phyloP scores from a whole-genome alignment of 64 coral and sea anemone genomes.

The Montipora efflorescens region DNA sequence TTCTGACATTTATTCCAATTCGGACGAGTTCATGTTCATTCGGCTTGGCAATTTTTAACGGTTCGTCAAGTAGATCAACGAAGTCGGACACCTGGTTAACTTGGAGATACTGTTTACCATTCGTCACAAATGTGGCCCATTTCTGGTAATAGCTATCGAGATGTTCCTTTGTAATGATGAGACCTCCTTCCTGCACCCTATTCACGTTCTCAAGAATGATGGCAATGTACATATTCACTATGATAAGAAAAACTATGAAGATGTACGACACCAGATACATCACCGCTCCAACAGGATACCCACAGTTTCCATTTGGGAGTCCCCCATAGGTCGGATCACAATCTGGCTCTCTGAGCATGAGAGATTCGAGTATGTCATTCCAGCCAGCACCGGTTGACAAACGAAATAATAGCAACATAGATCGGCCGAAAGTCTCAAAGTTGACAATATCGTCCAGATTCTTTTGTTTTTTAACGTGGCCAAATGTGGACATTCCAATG shows the following conservation, averaged over 20 bases:
- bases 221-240: constrained; percentile 90
- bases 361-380: constrained; percentile 80
- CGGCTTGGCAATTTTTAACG: constrained; percentile 68
- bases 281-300: constrained; percentile 50
- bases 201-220: constrained; percentile 85
- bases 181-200: constrained; percentile 63
- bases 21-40: constrained; percentile 60
- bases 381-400: constrained; percentile 84
- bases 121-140: constrained; percentile 69
- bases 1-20: constrained; percentile 71
- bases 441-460: constrained; percentile 76
- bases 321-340: constrained; percentile 67
- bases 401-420: constrained; percentile 77
- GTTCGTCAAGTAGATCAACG: constrained; percentile 70
- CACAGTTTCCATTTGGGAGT: constrained; percentile 70
- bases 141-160: constrained; percentile 83
- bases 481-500: constrained; percentile 80
- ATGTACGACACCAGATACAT: constrained; percentile 83
- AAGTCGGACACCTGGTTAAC: constrained; percentile 72
- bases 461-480: constrained; percentile 75
- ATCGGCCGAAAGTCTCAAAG: constrained; percentile 77
- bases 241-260: constrained; percentile 71
- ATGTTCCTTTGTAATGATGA: constrained; percentile 78
- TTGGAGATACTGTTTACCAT: constrained; percentile 72
- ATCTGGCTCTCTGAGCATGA: constrained; percentile 70